Base-by-base conservation (phyloP, 2,113 vertebrate species). In the Pollachius pollachius region DNA sequence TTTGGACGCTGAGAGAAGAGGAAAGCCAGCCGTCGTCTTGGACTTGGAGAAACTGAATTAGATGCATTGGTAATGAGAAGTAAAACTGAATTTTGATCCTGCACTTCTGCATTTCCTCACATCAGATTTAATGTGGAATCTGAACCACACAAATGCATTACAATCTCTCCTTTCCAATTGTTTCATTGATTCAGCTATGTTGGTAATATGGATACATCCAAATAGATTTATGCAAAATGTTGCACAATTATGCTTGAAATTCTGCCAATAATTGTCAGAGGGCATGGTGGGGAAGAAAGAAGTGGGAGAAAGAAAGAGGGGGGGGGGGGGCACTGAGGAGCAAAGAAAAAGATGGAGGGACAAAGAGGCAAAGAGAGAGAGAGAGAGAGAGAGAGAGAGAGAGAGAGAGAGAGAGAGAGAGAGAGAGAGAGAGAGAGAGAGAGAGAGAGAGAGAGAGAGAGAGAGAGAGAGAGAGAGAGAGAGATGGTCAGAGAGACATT, bases 401-500 rank as follows among this genome's bases (percentile, higher is more conserved):
- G 34, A 25, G 25, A 9, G 21, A 5, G 61, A 60, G 59, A 60
- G 1, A n/a, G 11, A 8, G 16, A 3, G 17, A 52, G 19, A 13
- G 5, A 52, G 17, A 17, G 0, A 67, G 52, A 66, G 37, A 68
- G 21, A 76, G 64, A 78, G 65, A 70, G 64, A 75, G 54, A 77
- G 64, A 12, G 48, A 61, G 27, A 5, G 63, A 81, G 59, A 79
- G 64, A 80, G 62, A 77, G 67, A 74, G 64, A 74, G 71, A 81
- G 70, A 78, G 56, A 77, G 65, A 62, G 65, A 74, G 65, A 76
- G 80, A 78, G 81, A 34, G 74, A 76, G 62, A 17, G 59, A 62
- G 80, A 85, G 75, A 76, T 85, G 80, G 82, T 67, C 82, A 86
- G 85, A 78, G 87, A 85, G 84, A 88, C 85, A 89, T 92, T 90